Evolutionary conservation across 2,113 vertebrate species (phyloP).

Genomic region (Illadopsis cleaveri): DNA sequence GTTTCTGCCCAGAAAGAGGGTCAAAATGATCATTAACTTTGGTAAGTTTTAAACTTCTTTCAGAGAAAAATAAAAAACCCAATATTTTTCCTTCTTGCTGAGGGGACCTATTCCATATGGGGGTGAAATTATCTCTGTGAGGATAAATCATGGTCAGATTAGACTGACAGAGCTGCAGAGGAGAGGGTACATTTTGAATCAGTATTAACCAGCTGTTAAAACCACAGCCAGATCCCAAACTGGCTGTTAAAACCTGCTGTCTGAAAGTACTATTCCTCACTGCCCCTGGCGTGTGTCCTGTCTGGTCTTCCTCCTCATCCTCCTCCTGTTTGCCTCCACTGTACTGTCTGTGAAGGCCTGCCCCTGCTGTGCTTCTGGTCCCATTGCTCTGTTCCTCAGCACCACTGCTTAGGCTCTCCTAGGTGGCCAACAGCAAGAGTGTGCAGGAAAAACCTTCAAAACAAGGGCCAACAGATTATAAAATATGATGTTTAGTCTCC

Average conservation of each 20-base stretch:
- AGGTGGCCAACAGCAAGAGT: not conserved
- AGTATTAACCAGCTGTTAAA: slow-evolving; percentile 8
- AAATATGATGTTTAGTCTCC: not conserved
- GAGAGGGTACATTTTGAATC: not conserved
- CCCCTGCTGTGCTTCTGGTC: not conserved
- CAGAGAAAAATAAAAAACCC: not conserved
- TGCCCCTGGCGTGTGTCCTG: not conserved
- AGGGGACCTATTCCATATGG: not conserved
- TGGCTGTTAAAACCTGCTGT: not conserved
- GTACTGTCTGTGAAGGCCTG: not conserved
- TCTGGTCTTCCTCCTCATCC: not conserved
- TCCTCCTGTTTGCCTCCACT: not conserved
- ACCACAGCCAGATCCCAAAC: not conserved
- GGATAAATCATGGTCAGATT: slow-evolving; percentile 4
- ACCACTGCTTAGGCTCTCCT: not conserved
- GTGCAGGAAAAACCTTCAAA: not conserved
- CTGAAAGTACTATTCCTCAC: not conserved
- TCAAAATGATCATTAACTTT: not conserved
- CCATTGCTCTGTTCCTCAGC: not conserved
- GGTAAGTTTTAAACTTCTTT: not conserved
- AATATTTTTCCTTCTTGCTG: not conserved
- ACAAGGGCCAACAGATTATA: not conserved
- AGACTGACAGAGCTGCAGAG: not conserved
- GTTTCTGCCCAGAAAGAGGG: not conserved
- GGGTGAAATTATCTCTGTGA: not conserved